These are phyloP conservation scores for Protomyctophum bolini DNA, from an alignment of 2,113 vertebrate species.

Conservation along the genomic window DNA sequence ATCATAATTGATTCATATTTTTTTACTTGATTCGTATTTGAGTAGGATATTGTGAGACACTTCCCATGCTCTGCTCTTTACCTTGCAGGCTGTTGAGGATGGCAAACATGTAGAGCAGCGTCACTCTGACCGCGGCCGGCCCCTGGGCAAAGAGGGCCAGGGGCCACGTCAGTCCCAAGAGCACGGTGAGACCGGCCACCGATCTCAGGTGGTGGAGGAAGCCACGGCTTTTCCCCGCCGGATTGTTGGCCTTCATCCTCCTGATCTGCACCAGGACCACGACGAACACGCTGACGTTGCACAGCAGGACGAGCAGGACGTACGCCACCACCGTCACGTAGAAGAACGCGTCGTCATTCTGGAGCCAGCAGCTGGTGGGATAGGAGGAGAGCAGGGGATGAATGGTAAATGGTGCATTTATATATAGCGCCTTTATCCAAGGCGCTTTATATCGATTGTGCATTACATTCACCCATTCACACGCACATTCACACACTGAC, in stretches of 20 bases:
- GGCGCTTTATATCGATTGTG: too few species aligned
- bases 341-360: constrained; percentile 73
- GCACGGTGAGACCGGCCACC: constrained; percentile 83
- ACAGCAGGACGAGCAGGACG: constrained; percentile 82
- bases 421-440: too few species aligned
- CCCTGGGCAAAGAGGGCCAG: constrained; percentile 86
- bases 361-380: constrained; percentile 87
- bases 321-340: constrained; percentile 83
- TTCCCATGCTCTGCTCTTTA: not conserved
- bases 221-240: constrained; percentile 26
- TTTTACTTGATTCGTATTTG: not conserved
- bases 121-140: constrained; percentile 69
- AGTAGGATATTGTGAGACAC: not conserved
- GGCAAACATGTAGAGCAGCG: constrained; percentile 85
- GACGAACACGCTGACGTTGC: constrained; percentile 82
- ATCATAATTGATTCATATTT: too few species aligned
- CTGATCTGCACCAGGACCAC: constrained; percentile 85
- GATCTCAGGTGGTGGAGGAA: constrained; percentile 80
- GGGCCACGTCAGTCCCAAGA: constrained; percentile 89
- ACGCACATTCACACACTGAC: too few species aligned
- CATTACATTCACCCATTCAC: too few species aligned
- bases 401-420: not conserved
- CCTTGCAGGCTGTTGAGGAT: constrained; percentile 88
- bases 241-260: constrained; percentile 72
- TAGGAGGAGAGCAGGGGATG: not conserved